Conservation (phyloP, 2,888 invertebrate genomes). For the Polymixis flavicincta region DNA sequence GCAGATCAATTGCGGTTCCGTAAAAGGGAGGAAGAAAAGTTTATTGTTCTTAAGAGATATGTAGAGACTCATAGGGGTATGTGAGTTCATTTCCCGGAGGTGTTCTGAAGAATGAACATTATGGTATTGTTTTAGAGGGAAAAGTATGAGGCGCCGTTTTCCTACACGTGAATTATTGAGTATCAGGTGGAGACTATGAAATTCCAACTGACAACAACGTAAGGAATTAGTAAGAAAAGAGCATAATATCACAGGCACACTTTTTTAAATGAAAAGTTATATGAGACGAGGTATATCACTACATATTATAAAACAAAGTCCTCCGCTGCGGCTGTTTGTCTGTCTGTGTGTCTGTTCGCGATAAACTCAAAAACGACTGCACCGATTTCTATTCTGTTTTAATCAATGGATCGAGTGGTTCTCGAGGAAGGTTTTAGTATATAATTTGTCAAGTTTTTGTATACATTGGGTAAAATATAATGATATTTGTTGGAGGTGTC, state of each 20-base stretch:
- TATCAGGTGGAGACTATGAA: background rate
- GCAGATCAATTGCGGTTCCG: slow-evolving; percentile 27
- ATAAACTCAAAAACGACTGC: too few relatives aligned
- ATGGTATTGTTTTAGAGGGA: background rate
- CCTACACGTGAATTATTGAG: background rate
- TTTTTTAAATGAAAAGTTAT: background rate
- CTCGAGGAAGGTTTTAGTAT: too few relatives aligned
- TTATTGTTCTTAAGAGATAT: slow-evolving; percentile 2
- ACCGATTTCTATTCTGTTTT: too few relatives aligned
- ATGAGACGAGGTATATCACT: background rate
- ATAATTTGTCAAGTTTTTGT: too few relatives aligned
- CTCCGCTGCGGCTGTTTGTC: too few relatives aligned
- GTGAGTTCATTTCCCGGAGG: background rate
- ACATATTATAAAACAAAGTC: too few relatives aligned
- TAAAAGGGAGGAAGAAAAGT: slow-evolving; percentile 7
- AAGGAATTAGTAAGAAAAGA: background rate
- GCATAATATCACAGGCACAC: too few relatives aligned
- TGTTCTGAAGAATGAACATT: background rate
- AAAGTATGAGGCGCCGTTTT: background rate
- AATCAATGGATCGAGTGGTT: too few relatives aligned
- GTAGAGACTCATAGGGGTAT: background rate
- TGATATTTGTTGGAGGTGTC: too few relatives aligned
- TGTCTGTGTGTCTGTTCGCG: too few relatives aligned
- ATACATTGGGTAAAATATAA: too few relatives aligned
- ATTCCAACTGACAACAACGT: background rate